phyloP scores from a whole-genome alignment of 2,113 vertebrate genomes.

The Toxotes jaculatrix region DNA sequence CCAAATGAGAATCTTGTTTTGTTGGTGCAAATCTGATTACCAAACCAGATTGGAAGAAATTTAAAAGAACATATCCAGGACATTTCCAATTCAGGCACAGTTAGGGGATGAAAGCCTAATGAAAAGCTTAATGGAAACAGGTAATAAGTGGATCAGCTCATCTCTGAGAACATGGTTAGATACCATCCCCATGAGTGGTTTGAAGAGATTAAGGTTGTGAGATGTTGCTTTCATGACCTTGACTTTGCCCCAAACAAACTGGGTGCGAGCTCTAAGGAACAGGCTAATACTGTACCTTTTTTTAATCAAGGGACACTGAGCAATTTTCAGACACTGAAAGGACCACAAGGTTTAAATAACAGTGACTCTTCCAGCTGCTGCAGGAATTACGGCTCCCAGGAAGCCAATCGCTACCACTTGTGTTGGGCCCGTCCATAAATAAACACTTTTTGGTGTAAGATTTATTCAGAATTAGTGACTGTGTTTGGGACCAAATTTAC shows the following conservation, averaged over 20 bases:
- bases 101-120: background rate
- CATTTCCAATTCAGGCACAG: background rate
- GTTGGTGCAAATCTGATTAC: background rate
- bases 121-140: background rate
- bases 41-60: no score
- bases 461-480: no score
- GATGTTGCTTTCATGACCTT: no score
- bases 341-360: no score
- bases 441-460: no score
- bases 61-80: background rate
- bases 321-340: no score
- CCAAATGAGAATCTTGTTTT: background rate
- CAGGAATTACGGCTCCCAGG: background rate
- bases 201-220: background rate
- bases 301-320: no score
- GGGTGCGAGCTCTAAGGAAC: no score
- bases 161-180: background rate
- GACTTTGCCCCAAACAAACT: no score
- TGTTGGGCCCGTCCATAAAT: no score
- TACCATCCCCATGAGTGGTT: background rate
- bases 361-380: background rate
- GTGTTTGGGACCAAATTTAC: no score
- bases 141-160: background rate
- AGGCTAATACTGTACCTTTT: no score
- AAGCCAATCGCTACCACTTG: background rate